Percentiles rank a stretch among this genome's conserved stretches.
phyloP scores from a whole-genome alignment of 2,113 vertebrate species.

The Aphyosemion australe region DNA sequence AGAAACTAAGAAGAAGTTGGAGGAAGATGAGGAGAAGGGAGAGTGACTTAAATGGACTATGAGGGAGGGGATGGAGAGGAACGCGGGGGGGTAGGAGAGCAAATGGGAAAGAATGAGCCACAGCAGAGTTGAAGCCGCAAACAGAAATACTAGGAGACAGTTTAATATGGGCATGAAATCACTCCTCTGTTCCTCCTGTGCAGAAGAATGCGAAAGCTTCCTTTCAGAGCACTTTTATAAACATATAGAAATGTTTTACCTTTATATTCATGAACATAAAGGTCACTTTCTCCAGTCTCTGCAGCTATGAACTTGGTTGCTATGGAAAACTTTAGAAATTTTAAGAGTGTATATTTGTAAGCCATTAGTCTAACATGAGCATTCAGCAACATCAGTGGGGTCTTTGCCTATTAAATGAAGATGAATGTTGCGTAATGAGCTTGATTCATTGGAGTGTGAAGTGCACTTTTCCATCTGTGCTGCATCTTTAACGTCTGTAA shows the following conservation, averaged over 20 bases:
- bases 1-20: slow-evolving; percentile 33
- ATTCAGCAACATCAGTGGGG: slow-evolving; percentile 31
- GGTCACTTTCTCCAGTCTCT: slow-evolving; percentile 1
- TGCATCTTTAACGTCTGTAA: slow-evolving; percentile 25
- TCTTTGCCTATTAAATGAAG: slow-evolving; percentile 69
- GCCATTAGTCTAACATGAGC: slow-evolving; percentile 9
- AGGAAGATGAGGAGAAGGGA: slow-evolving; percentile 31
- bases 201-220: slow-evolving; percentile 1
- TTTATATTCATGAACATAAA: slow-evolving; percentile 22
- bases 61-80: slow-evolving; percentile 1
- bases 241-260: slow-evolving; percentile 28
- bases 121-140: slow-evolving; percentile 10
- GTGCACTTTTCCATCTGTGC: slow-evolving; percentile 41
- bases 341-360: background rate
- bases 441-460: slow-evolving; percentile 57
- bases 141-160: slow-evolving; percentile 9
- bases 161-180: slow-evolving; percentile 18
- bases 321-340: background rate
- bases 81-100: slow-evolving; percentile 14
- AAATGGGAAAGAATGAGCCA: slow-evolving; percentile 8
- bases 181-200: background rate
- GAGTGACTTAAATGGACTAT: slow-evolving; percentile 45
- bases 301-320: background rate
- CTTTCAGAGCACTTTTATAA: slow-evolving; percentile 2
- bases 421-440: slow-evolving; percentile 69